phyloP scores from a whole-genome alignment of 2,797 vertebrate genomes.

The Arrhamphus sclerolepis region DNA sequence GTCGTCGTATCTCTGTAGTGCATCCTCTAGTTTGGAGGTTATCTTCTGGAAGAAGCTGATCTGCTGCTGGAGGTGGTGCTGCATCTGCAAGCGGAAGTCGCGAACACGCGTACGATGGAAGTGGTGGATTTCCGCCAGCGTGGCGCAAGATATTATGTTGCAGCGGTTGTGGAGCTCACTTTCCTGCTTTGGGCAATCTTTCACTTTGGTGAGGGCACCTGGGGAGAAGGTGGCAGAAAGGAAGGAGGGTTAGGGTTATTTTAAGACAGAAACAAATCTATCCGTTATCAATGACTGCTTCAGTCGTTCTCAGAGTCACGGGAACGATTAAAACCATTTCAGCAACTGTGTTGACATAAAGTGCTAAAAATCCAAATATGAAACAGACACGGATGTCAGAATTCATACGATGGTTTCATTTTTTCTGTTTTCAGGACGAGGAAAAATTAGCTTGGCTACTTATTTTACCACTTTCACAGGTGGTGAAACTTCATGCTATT shows the following conservation, averaged over 20 bases:
- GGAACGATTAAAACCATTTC: not conserved
- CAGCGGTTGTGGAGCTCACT: conserved; percentile 93
- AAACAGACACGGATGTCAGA: not conserved
- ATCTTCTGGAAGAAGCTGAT: conserved; percentile 98
- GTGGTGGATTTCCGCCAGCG: conserved; percentile 96
- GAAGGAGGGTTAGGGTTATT: no score
- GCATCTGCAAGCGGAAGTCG: conserved; percentile 96
- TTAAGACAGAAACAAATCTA: not conserved
- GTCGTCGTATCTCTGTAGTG: conserved; percentile 91
- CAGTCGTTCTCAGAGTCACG: no score
- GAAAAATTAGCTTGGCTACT: no score
- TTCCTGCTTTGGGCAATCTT: conserved; percentile 91
- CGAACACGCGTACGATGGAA: conserved; percentile 95
- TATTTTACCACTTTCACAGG: no score
- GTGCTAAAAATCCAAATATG: not conserved
- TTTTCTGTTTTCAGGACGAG: no score
- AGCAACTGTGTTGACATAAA: not conserved
- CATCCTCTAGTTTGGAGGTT: conserved; percentile 93
- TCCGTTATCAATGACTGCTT: no score
- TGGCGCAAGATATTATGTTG: conserved; percentile 97
- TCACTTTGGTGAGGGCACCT: conserved; percentile 98
- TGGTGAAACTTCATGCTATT: no score
- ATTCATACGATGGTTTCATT: no score
- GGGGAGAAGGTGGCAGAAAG: conserved; percentile 33
- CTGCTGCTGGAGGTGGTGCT: conserved; percentile 95